A percentile compares a stretch with the other conserved stretches of the same genome.
Conservation (phyloP, 2,113 vertebrate species). For the Erpornis zantholeuca region DNA sequence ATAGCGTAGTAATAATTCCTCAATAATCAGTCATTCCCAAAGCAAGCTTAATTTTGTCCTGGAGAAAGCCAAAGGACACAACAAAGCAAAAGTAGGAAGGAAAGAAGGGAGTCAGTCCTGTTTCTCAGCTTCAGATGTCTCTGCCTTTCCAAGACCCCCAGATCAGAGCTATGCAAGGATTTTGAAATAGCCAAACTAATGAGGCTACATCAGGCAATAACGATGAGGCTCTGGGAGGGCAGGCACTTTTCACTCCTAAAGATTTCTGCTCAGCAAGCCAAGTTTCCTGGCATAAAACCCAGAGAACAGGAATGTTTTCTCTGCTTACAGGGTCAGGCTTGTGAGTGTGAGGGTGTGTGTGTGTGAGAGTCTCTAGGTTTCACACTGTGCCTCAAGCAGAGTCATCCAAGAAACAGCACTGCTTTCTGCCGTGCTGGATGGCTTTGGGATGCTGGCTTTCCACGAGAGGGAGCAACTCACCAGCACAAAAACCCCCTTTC, state of each 20-base stretch:
- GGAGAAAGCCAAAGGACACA: neutral
- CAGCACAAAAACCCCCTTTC: constrained; percentile 67
- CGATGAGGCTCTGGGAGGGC: neutral
- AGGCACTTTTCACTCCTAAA: neutral
- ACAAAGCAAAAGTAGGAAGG: neutral
- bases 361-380: neutral
- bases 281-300: neutral
- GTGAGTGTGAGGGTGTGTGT: neutral
- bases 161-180: neutral
- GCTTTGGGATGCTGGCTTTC: neutral
- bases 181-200: neutral
- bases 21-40: neutral
- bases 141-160: constrained; percentile 10
- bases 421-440: neutral
- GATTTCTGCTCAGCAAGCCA: neutral
- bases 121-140: neutral
- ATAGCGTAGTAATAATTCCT: neutral
- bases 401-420: neutral
- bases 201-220: neutral
- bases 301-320: neutral
- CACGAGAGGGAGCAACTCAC: constrained; percentile 83
- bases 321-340: neutral
- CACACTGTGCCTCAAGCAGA: neutral
- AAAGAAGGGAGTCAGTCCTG: neutral
- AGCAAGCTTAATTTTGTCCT: neutral